Conservation (phyloP, 92 coral and sea anemone genomes). For the Montipora capitata region DNA sequence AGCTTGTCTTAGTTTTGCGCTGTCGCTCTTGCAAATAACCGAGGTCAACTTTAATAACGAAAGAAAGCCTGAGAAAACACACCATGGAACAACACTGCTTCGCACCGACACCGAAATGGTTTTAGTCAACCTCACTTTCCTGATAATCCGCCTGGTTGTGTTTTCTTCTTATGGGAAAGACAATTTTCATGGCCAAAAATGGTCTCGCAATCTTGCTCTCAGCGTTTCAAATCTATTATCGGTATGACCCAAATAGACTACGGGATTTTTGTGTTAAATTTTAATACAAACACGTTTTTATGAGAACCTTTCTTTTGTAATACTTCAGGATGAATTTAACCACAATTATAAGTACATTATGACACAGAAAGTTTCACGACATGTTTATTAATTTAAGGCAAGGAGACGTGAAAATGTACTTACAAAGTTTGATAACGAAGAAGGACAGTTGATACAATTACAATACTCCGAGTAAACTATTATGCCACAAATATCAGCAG, state of each 20-base stretch:
- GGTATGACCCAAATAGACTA: not conserved
- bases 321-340: too few species aligned
- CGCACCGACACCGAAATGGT: not conserved
- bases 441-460: too few species aligned
- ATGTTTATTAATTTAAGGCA: too few species aligned
- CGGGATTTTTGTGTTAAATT: too few species aligned
- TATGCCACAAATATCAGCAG: too few species aligned
- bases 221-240: not conserved
- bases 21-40: not conserved
- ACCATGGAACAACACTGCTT: not conserved
- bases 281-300: too few species aligned
- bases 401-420: too few species aligned
- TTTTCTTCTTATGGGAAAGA: not conserved
- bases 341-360: too few species aligned
- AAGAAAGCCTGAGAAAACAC: not conserved
- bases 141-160: not conserved
- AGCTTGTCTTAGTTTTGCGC: not conserved
- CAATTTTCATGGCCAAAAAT: slow-evolving; percentile 15
- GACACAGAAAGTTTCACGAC: too few species aligned
- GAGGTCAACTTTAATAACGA: not conserved
- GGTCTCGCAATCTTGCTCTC: not conserved
- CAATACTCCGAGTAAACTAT: too few species aligned
- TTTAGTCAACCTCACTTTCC: not conserved
- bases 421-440: too few species aligned
- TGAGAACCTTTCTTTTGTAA: too few species aligned